These are phyloP conservation scores for Ichneumon xanthorius DNA, from an alignment of 2,888 invertebrate genomes.

Conservation along the genomic window DNA sequence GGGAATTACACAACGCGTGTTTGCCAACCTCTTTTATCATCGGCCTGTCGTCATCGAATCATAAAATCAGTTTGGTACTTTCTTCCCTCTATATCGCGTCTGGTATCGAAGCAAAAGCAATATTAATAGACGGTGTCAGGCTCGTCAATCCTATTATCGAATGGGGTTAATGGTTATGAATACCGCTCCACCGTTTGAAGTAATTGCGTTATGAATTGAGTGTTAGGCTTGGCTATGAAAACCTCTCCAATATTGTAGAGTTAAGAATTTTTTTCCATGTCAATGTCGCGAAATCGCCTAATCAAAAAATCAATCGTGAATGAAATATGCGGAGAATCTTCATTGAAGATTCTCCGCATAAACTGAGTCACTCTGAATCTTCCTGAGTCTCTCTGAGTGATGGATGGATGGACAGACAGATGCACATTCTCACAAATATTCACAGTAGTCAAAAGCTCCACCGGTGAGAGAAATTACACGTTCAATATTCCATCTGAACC, in stretches of 20 bases:
- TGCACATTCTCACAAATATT: not conserved
- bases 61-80: conserved; percentile 4
- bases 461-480: not conserved
- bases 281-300: not conserved
- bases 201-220: not conserved
- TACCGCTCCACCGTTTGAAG: not conserved
- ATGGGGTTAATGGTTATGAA: not conserved
- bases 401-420: not conserved
- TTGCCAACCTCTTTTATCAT: conserved; percentile 42
- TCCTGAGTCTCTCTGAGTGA: not conserved
- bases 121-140: not conserved
- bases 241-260: not conserved
- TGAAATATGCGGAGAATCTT: not conserved
- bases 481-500: not conserved
- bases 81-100: not conserved
- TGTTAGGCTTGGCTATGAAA: not conserved
- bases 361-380: no score
- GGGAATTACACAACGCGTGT: not conserved
- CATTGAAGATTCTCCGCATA: not conserved
- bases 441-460: not conserved
- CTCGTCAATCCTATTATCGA: not conserved
- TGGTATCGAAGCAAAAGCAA: not conserved
- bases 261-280: not conserved
- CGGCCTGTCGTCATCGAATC: conserved; percentile 15
- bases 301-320: not conserved